Conservation (phyloP, 1,140 invertebrate species). For the Drosophila nasuta region DNA sequence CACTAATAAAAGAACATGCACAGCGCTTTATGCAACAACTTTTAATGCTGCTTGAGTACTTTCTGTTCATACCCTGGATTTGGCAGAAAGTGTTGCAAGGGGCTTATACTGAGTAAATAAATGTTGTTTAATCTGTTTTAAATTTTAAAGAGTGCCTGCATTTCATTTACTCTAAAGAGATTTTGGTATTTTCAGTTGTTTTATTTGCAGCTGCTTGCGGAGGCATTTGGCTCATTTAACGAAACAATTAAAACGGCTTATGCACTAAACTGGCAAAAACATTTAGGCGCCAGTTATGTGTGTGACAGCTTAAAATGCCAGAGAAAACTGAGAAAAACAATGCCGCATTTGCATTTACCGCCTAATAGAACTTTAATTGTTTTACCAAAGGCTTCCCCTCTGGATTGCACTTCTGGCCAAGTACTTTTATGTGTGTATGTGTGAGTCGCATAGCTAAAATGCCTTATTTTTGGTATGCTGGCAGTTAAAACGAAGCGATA, state of each 20-base stretch:
- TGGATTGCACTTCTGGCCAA: slow-evolving; percentile 14
- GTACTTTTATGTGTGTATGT: neutral
- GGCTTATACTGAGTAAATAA: too few relatives aligned
- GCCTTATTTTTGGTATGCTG: slow-evolving; percentile 21
- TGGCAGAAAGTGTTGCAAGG: neutral
- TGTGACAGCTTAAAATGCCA: slow-evolving; percentile 32
- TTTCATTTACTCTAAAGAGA: neutral
- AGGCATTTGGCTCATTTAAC: slow-evolving; percentile 68
- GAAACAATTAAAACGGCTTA: slow-evolving; percentile 81
- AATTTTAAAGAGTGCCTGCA: slow-evolving; percentile 6
- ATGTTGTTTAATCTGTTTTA: neutral
- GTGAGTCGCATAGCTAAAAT: slow-evolving; percentile 28
- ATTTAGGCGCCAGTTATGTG: slow-evolving; percentile 40
- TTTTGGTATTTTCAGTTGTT: neutral
- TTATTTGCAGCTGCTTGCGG: slow-evolving; percentile 35
- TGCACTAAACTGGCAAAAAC: slow-evolving; percentile 54
- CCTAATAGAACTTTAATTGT: slow-evolving; percentile 82
- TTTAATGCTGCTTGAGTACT: slow-evolving; percentile 23
- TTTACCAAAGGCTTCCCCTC: slow-evolving; percentile 58
- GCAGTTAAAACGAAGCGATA: slow-evolving; percentile 58
- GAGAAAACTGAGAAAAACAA: slow-evolving; percentile 16
- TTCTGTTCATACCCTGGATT: slow-evolving; percentile 26
- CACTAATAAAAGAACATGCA: slow-evolving; percentile 58
- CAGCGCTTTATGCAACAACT: slow-evolving; percentile 39
- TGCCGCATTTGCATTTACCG: slow-evolving; percentile 73